phyloP scores from a whole-genome alignment of 2,797 vertebrate species.

The Smutsia gigantea region DNA sequence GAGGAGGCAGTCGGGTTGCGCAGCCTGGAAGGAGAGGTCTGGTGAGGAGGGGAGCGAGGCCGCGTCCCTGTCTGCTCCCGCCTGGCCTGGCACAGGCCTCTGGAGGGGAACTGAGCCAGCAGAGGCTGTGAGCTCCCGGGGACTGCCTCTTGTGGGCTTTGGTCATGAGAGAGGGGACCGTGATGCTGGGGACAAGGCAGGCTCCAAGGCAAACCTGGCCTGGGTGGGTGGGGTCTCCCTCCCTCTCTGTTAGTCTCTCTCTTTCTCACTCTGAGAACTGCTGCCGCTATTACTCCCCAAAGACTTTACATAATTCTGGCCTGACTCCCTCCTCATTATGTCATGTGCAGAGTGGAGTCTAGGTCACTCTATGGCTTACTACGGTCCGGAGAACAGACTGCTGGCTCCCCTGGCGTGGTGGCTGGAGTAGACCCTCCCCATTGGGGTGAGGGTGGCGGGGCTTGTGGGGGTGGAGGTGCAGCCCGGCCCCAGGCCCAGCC shows the following conservation, averaged over 20 bases:
- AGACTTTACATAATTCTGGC: slow-evolving; percentile 87
- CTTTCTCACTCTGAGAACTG: slow-evolving; percentile 61
- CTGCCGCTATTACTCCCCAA: slow-evolving; percentile 76
- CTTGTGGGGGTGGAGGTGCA: neutral
- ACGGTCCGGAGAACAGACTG: slow-evolving; percentile 51
- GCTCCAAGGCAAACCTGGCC: slow-evolving; percentile 17
- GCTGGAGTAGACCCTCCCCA: slow-evolving; percentile 54
- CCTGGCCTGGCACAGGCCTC: neutral
- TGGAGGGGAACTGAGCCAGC: neutral
- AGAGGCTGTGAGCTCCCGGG: neutral
- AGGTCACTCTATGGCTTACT: slow-evolving; percentile 69
- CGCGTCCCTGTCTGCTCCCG: neutral
- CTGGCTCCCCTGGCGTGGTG: neutral
- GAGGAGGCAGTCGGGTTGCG: neutral
- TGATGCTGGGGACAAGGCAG: neutral
- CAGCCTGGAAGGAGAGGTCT: neutral
- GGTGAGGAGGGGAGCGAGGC: neutral
- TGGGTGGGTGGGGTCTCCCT: slow-evolving; percentile 31
- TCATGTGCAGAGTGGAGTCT: slow-evolving; percentile 78
- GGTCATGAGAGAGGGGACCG: neutral
- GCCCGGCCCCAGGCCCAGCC: neutral
- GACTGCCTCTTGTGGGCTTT: neutral
- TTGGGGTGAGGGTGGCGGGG: neutral
- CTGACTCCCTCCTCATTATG: slow-evolving; percentile 77
- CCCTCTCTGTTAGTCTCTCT: neutral